Evolutionary conservation across 2,113 vertebrate species (phyloP).

Genomic region (Saguinus midas): DNA sequence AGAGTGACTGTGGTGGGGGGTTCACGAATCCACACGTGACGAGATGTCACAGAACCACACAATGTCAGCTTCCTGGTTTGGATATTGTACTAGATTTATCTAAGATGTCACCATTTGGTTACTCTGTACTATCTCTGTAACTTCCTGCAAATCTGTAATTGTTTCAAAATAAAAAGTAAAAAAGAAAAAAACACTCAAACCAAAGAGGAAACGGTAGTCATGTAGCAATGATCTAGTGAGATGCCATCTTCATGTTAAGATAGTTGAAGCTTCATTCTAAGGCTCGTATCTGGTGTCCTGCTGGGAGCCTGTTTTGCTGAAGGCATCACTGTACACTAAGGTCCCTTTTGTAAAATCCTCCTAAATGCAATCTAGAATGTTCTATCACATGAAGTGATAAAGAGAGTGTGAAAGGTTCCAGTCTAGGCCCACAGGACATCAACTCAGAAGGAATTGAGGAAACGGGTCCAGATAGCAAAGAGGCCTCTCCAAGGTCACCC

Average conservation of each 20-base stretch:
- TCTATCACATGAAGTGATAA: not conserved
- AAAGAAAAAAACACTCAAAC: not conserved
- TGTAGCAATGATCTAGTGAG: not conserved
- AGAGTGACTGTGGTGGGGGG: not conserved
- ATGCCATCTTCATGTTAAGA: not conserved
- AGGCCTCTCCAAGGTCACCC: not conserved
- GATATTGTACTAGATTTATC: not conserved
- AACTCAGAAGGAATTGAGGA: not conserved
- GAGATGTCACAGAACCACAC: not conserved
- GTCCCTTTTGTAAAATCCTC: not conserved
- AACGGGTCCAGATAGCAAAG: not conserved
- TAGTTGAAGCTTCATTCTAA: not conserved
- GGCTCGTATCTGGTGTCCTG: not conserved
- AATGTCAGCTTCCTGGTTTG: not conserved
- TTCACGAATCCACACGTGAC: accelerated
- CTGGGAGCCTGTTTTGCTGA: not conserved
- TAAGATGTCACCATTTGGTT: not conserved
- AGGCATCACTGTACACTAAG: not conserved
- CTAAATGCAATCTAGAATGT: not conserved
- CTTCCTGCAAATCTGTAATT: not conserved
- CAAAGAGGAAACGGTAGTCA: not conserved
- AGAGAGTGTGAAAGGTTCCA: too few species aligned
- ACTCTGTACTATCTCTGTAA: not conserved
- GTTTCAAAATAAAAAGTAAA: not conserved
- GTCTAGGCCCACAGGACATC: not conserved